Evolutionary conservation across 2,888 invertebrate genomes (phyloP).

Genomic region (Drosophila atroscutellata): DNA sequence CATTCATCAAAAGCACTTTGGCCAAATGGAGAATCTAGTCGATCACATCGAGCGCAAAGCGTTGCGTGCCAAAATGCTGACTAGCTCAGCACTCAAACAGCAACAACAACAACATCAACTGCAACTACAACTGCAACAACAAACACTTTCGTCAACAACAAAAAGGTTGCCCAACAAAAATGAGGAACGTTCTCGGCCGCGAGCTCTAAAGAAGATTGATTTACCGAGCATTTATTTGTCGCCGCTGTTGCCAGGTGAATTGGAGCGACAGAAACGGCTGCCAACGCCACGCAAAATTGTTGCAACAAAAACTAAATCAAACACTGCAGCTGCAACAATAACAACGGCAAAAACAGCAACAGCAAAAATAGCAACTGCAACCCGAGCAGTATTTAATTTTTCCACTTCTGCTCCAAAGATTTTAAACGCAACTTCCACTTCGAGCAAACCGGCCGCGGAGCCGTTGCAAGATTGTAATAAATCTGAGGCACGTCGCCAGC

Average conservation of each 20-base stretch:
- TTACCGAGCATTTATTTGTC: slow-evolving; percentile 15
- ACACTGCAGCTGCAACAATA: background rate
- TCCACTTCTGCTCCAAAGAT: slow-evolving; percentile 44
- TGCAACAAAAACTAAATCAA: slow-evolving; percentile 2
- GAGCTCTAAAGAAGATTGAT: slow-evolving; percentile 58
- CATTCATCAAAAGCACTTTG: slow-evolving; percentile 88
- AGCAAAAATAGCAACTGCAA: background rate
- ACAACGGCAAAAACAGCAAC: background rate
- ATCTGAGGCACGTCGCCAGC: slow-evolving; percentile 71
- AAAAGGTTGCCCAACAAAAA: slow-evolving; percentile 21
- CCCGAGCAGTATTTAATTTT: slow-evolving; percentile 60
- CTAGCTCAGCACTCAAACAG: slow-evolving; percentile 63
- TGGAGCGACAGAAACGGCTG: slow-evolving; percentile 10
- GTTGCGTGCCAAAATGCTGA: slow-evolving; percentile 82
- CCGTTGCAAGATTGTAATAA: slow-evolving; percentile 48
- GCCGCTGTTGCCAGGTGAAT: slow-evolving; percentile 11
- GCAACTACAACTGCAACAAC: slow-evolving; percentile 52
- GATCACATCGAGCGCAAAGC: slow-evolving; percentile 86
- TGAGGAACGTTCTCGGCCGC: slow-evolving; percentile 39
- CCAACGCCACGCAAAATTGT: slow-evolving; percentile 24
- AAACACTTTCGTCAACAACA: slow-evolving; percentile 12
- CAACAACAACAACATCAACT: slow-evolving; percentile 43
- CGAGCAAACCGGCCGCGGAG: background rate
- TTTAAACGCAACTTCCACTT: slow-evolving; percentile 13
- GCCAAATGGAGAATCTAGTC: slow-evolving; percentile 89